Base-by-base conservation (phyloP, 2,113 vertebrate species). In the Pavo muticus region DNA sequence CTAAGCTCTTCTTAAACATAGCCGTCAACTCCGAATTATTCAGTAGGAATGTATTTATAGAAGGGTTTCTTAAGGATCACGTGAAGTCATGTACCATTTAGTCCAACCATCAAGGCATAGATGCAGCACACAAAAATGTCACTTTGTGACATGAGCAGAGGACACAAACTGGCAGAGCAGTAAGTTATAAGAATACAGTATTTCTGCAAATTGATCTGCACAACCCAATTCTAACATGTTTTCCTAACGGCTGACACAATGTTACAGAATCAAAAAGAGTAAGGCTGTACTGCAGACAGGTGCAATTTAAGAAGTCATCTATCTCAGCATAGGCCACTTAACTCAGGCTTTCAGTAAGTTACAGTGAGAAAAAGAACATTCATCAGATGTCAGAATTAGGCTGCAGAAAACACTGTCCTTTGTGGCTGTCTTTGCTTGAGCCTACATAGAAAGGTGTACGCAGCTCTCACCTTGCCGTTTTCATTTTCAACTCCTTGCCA, bases 31-130 rank as follows among this genome's bases (percentile, higher is more conserved):
- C 4, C 0, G 30, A 95, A 91, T 59, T 83, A 86, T 78, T 88
- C 0, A 0, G 75, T 47, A 94, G 95, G 57, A 91, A 95, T 65
- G 90, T 94, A 95, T 94, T 95, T 95, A 86, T 93, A 95, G 88
- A 91, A 93, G 52, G 6, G 52, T 93, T 95, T 94, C 91, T 88
- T 94, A 95, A 47, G 78, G 73, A 95, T 87, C 83, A 86, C 45
- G 50, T 59, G 81, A 93, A 85, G 91, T 84, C 88, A 88, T 91
- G 96, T 90, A 79, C 88, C 90, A 88, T 72, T 69, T 72, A 87
- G 77, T 10, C 4, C 74, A 69, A 93, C 65, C 83, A 94, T 79
- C 73, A 76, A 91, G 35, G 63, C 54, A 67, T 56, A 93, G 52
- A 86, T 57, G 83, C 60, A 76, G 80, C 35, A 67, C 77, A 59